Evolutionary conservation across 2,888 invertebrate species (phyloP).

Genomic region (Pyralis farinalis): DNA sequence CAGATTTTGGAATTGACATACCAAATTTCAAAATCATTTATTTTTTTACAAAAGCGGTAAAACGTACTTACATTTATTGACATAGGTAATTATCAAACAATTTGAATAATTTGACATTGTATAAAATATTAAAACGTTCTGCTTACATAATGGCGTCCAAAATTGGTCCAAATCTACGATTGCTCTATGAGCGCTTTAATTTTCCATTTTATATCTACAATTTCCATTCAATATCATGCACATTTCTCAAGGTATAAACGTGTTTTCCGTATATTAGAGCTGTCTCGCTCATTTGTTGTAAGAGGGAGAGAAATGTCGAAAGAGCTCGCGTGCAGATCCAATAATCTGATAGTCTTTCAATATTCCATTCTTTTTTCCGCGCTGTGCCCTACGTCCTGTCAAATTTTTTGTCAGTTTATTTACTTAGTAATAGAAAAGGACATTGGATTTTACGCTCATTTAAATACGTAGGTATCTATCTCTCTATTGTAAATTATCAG

Average conservation of each 20-base stretch:
- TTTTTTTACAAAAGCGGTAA: too few species aligned
- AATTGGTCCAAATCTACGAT: slow-evolving; percentile 6
- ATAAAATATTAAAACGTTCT: neutral
- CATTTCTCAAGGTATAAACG: slow-evolving; percentile 3
- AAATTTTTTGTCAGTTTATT: too few species aligned
- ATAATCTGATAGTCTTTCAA: slow-evolving; percentile 40
- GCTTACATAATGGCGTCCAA: neutral
- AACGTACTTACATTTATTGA: too few species aligned
- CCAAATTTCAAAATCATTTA: too few species aligned
- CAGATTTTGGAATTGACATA: too few species aligned
- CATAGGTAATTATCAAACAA: too few species aligned
- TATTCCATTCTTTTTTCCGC: slow-evolving; percentile 31
- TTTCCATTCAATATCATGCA: slow-evolving; percentile 7
- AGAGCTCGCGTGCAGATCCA: slow-evolving; percentile 31
- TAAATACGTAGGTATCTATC: too few species aligned
- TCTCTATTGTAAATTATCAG: too few species aligned
- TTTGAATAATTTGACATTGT: neutral
- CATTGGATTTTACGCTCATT: too few species aligned
- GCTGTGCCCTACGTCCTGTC: slow-evolving; percentile 5
- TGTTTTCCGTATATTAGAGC: slow-evolving; percentile 16
- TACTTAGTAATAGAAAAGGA: too few species aligned
- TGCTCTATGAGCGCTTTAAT: neutral
- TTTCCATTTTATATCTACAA: neutral
- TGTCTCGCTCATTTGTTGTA: slow-evolving; percentile 25
- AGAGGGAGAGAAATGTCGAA: slow-evolving; percentile 32